Percentiles rank a stretch among this genome's conserved stretches.
phyloP scores from a whole-genome alignment of 2,113 vertebrate genomes.

The Chionomys nivalis region DNA sequence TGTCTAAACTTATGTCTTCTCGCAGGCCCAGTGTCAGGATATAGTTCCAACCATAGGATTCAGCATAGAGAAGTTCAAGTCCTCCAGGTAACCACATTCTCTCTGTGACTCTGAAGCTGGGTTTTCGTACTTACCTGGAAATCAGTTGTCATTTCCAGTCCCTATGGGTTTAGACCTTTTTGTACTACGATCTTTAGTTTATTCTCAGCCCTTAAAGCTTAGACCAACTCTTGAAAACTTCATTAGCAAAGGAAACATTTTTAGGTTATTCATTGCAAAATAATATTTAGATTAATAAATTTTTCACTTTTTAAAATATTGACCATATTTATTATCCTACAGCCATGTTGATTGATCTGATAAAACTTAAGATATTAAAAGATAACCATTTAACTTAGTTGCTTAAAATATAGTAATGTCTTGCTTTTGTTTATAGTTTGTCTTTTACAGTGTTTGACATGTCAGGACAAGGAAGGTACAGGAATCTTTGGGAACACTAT shows the following conservation, averaged over 20 bases:
- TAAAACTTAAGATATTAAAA: conserved; percentile 15
- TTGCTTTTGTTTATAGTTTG: conserved; percentile 88
- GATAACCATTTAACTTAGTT: not conserved
- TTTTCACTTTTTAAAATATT: conserved; percentile 44
- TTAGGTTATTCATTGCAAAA: conserved; percentile 28
- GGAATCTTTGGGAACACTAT: conserved; percentile 99
- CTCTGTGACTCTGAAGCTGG: conserved; percentile 25
- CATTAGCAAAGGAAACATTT: conserved; percentile 14
- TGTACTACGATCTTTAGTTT: conserved; percentile 3
- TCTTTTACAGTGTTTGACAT: conserved; percentile 99
- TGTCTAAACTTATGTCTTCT: conserved; percentile 69
- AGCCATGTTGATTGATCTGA: conserved; percentile 28
- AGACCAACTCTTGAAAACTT: conserved; percentile 22
- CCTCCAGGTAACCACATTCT: conserved; percentile 91
- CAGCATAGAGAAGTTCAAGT: conserved; percentile 99
- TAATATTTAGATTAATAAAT: conserved; percentile 29
- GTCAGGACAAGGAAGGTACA: conserved; percentile 98
- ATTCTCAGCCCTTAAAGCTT: conserved; percentile 52
- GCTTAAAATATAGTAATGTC: not conserved
- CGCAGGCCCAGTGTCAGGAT: conserved; percentile 96
- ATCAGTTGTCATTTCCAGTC: conserved; percentile 20
- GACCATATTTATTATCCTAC: not conserved
- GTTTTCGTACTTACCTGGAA: conserved; percentile 23
- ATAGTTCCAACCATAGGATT: conserved; percentile 99
- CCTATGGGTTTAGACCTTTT: not conserved